phyloP scores from a whole-genome alignment of 1,140 invertebrate species.

The Zophobas atratus region DNA sequence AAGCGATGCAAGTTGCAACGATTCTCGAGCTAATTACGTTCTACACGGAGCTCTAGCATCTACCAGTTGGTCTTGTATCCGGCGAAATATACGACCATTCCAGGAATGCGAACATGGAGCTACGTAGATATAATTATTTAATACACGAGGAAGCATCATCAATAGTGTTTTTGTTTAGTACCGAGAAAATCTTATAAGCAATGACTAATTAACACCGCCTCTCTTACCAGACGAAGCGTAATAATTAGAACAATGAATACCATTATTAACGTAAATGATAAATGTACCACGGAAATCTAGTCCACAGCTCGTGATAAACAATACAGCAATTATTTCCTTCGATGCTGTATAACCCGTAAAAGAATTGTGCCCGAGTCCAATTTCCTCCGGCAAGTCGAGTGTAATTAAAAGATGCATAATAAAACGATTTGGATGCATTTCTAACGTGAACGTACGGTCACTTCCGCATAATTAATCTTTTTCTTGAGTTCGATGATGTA shows the following conservation, averaged over 20 bases:
- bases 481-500: slow-evolving; percentile 16
- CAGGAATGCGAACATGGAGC: not conserved
- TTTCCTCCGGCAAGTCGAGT: slow-evolving; percentile 14
- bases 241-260: slow-evolving; percentile 42
- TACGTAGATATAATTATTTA: not conserved
- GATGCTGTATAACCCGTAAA: slow-evolving; percentile 8
- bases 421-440: slow-evolving; percentile 44
- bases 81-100: not conserved
- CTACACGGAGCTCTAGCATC: slow-evolving; percentile 8
- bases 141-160: slow-evolving; percentile 20
- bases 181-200: slow-evolving; percentile 13
- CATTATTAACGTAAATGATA: slow-evolving; percentile 37
- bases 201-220: slow-evolving; percentile 35
- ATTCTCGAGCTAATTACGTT: slow-evolving; percentile 22
- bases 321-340: slow-evolving; percentile 30
- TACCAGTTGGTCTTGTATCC: not conserved
- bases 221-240: slow-evolving; percentile 22
- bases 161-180: slow-evolving; percentile 27
- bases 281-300: slow-evolving; percentile 30
- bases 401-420: slow-evolving; percentile 40
- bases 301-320: slow-evolving; percentile 25
- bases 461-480: slow-evolving; percentile 47
- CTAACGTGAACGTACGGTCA: slow-evolving; percentile 24
- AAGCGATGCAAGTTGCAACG: not conserved
- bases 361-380: slow-evolving; percentile 20